Percentiles rank a stretch among this genome's conserved stretches.
These are phyloP conservation scores for Crenichthys baileyi DNA, from an alignment of 2,797 vertebrate genomes.

Conservation along the genomic window DNA sequence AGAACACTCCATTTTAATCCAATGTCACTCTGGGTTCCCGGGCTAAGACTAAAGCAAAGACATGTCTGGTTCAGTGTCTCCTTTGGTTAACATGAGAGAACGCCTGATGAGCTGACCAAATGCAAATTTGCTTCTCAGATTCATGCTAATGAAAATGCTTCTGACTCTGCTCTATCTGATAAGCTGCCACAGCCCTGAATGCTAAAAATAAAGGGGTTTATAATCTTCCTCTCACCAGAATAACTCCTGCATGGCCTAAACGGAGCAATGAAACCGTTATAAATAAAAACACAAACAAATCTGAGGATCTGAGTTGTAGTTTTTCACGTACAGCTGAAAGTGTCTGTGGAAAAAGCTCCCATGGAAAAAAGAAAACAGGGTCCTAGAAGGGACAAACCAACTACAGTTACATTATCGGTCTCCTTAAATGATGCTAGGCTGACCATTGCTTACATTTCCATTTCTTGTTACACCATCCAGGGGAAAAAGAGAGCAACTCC, in stretches of 20 bases:
- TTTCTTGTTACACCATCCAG: constrained; percentile 20
- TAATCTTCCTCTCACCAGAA: constrained; percentile 2
- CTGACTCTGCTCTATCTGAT: constrained; percentile 32
- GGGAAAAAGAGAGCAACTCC: constrained; percentile 24
- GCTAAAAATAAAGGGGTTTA: constrained; percentile 19
- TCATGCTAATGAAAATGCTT: constrained; percentile 56
- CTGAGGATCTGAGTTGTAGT: constrained; percentile 26
- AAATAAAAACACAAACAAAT: constrained; percentile 29
- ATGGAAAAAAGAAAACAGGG: constrained; percentile 21
- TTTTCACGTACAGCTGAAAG: constrained; percentile 22
- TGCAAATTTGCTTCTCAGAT: constrained; percentile 64
- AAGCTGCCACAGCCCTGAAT: constrained; percentile 29
- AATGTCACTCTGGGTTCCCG: background rate
- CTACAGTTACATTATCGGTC: constrained; percentile 26
- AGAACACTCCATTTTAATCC: constrained; percentile 34
- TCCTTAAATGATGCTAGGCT: constrained; percentile 24
- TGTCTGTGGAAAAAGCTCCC: constrained; percentile 27
- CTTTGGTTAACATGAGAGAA: constrained; percentile 44
- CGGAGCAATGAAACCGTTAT: background rate
- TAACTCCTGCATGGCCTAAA: background rate
- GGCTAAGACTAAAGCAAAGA: constrained; percentile 34
- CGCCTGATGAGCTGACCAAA: constrained; percentile 21
- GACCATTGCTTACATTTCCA: constrained; percentile 12
- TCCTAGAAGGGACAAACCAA: constrained; percentile 20
- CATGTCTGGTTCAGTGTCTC: constrained; percentile 52